These are phyloP conservation scores for Beroe forskalii DNA, from an alignment of 37 sponge, comb jelly and placozoan species.

Conservation along the genomic window DNA sequence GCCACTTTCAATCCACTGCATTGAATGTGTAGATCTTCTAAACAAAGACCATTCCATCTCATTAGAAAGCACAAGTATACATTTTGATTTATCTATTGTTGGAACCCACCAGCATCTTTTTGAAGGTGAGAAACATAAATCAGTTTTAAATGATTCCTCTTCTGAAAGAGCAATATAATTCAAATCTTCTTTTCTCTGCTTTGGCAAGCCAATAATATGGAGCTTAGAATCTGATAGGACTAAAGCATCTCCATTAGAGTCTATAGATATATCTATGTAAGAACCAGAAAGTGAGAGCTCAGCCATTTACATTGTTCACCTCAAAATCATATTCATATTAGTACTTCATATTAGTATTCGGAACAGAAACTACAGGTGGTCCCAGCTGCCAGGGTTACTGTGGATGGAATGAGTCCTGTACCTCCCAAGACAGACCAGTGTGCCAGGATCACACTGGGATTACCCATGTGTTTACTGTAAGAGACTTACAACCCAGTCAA, in stretches of 20 bases:
- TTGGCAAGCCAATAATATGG: not conserved
- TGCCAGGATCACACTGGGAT: no score
- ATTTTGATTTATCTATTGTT: not conserved
- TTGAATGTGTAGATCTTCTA: not conserved
- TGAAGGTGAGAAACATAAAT: not conserved
- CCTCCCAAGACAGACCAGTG: no score
- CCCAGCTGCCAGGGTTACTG: no score
- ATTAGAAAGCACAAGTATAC: not conserved
- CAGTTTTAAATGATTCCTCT: not conserved
- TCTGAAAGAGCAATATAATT: not conserved
- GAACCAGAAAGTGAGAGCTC: no score
- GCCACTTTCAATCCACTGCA: not conserved
- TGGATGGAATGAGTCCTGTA: no score
- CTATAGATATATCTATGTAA: not conserved
- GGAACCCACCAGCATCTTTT: constrained; percentile 54
- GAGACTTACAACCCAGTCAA: no score
- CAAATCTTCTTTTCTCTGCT: not conserved
- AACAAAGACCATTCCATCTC: not conserved
- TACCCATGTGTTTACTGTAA: no score
- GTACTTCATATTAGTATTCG: no score
- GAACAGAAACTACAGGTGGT: no score
- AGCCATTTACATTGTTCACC: no score
- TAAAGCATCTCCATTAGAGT: not conserved
- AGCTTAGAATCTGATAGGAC: not conserved
- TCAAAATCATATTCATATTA: no score